Percentiles rank a stretch among this genome's conserved stretches.
phyloP scores from a whole-genome alignment of 2,113 vertebrate species.

The Sinocyclocheilus anshuiensis region DNA sequence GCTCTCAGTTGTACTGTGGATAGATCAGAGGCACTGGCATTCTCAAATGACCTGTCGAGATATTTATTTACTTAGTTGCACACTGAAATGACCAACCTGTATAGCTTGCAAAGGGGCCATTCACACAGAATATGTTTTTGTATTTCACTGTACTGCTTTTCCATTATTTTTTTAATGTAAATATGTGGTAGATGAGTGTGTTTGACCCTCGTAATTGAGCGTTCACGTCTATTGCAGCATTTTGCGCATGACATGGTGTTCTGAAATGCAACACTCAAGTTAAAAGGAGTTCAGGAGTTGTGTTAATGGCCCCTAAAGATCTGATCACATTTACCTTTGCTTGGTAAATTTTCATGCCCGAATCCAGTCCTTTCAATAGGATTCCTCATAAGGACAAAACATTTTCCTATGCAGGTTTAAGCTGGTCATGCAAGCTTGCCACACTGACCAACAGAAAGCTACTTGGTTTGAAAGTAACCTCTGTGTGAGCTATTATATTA shows the following conservation, averaged over 20 bases:
- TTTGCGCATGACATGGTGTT: not conserved
- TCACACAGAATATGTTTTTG: not conserved
- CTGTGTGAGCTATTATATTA: too few species aligned
- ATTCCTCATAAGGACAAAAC: not conserved
- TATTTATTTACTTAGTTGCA: conserved; percentile 21
- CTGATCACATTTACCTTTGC: not conserved
- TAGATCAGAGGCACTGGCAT: not conserved
- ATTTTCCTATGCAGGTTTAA: not conserved
- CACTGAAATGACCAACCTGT: not conserved
- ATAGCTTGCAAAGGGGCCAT: not conserved
- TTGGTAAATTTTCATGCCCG: not conserved
- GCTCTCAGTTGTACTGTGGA: not conserved
- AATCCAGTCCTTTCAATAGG: not conserved
- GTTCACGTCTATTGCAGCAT: too few species aligned
- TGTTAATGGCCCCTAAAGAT: not conserved
- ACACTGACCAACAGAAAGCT: too few species aligned
- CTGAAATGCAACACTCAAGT: not conserved
- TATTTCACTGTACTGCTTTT: not conserved
- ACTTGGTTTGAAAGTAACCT: too few species aligned
- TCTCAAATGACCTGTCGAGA: not conserved
- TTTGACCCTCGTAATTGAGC: not conserved
- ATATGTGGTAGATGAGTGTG: too few species aligned
- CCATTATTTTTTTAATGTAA: not conserved
- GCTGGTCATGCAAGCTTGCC: too few species aligned
- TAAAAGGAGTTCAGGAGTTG: not conserved